These are phyloP conservation scores for Diadromus collaris DNA, from an alignment of 2,888 invertebrate species.

Conservation along the genomic window DNA sequence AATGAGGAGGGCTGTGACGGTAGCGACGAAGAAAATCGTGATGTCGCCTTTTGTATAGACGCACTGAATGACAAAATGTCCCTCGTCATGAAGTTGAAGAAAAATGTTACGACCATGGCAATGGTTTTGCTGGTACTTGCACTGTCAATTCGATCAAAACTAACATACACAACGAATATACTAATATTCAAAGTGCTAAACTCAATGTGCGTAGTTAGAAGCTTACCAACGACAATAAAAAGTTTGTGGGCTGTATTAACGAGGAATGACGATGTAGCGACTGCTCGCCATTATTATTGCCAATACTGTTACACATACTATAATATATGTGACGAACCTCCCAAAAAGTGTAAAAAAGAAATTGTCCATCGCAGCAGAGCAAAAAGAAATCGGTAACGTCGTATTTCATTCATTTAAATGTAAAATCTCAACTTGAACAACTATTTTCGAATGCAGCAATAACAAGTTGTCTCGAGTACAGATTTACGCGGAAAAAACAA, in stretches of 20 bases:
- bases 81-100: neutral
- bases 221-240: constrained; percentile 2
- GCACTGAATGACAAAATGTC: neutral
- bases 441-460: constrained; percentile 8
- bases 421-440: neutral
- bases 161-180: constrained; percentile 1
- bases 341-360: neutral
- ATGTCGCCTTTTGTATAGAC: neutral
- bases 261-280: neutral
- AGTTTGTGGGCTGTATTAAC: neutral
- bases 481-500: constrained; percentile 8
- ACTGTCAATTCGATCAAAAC: constrained; percentile 4
- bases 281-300: constrained; percentile 3
- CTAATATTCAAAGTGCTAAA: neutral
- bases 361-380: neutral
- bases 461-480: neutral
- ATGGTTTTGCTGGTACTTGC: neutral
- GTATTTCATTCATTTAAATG: constrained; percentile 10
- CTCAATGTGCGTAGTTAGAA: neutral
- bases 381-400: neutral
- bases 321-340: neutral
- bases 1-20: neutral
- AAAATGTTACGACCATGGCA: neutral
- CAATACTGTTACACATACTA: neutral
- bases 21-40: neutral